phyloP scores from a whole-genome alignment of 2,888 invertebrate genomes.

The Stegophylla sp. region DNA sequence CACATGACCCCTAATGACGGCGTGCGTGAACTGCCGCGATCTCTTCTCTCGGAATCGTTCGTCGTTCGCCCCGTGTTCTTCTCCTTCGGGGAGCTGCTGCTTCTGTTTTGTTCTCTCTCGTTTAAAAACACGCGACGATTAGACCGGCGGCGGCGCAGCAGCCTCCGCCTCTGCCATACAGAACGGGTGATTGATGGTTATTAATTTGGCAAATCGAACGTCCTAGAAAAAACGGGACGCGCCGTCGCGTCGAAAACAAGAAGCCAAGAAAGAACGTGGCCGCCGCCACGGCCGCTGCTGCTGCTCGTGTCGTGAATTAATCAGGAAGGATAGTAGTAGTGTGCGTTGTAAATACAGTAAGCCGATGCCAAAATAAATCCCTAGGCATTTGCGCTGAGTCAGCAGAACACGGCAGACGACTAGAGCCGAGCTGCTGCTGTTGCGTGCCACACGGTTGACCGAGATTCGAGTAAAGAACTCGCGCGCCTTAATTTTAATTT shows the following conservation, averaged over 20 bases:
- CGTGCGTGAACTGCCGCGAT: too few species aligned
- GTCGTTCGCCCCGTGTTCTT: too few species aligned
- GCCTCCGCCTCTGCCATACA: too few species aligned
- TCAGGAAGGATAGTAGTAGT: constrained; percentile 45
- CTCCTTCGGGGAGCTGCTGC: too few species aligned
- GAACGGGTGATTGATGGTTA: constrained; percentile 47
- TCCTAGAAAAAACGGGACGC: constrained; percentile 43
- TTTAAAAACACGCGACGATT: too few species aligned
- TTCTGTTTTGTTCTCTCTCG: too few species aligned
- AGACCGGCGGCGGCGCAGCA: too few species aligned
- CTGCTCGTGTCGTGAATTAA: constrained; percentile 49
- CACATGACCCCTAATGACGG: too few species aligned
- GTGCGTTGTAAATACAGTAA: too few species aligned
- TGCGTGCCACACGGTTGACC: constrained; percentile 47
- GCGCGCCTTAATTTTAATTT: background rate
- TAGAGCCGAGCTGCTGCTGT: too few species aligned
- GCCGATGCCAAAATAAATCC: constrained; percentile 51
- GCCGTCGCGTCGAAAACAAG: constrained; percentile 3
- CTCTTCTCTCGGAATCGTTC: too few species aligned
- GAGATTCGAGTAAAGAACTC: constrained; percentile 5
- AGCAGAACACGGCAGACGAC: constrained; percentile 29
- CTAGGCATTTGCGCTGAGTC: constrained; percentile 47
- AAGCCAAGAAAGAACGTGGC: constrained; percentile 45
- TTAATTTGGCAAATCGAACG: constrained; percentile 55
- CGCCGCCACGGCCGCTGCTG: constrained; percentile 22